Base-by-base conservation (phyloP, 2,888 invertebrate genomes). In the Drosophila paranaensis region DNA sequence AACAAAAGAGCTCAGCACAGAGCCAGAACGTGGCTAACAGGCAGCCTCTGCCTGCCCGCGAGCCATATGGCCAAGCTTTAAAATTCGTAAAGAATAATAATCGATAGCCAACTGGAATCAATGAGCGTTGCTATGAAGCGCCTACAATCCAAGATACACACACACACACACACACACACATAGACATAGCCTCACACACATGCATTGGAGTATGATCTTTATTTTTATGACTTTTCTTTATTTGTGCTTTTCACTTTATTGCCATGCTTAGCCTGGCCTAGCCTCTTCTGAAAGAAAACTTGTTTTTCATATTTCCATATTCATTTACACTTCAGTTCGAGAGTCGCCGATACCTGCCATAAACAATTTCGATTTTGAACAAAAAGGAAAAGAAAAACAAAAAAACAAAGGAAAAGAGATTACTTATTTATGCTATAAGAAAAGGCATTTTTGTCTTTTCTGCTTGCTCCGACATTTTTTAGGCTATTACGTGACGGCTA, bases 221-320 rank as follows among this genome's bases (percentile, higher is more conserved):
- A 79, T 72, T 88, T 78, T 71, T 71, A 69, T 73, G 68, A 72
- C 45, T 76, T 68, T 83, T 70, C 62, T 86, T 66, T 67, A 78
- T 71, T 72, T 79, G 62, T 58, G 82, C 79, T 75, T 85, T 88
- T 88, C 73, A 78, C 60, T 78, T 81, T 81, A 72, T 71, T 64
- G 39, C 69, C 60, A 51, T 27, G 48, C 30, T 56, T 33, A 27
- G 45, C 56, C 51, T 33, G 53, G 45, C 56, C 43, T 50, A 33
- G 48, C 48, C 48, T 50, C 30, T 6, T 11, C 48, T 50, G 16
- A 66, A 72, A 58, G 73, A 69, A 89, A 85, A 85, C 85, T 69
- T 71, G 85, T 89, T 85, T 82, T 85, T 74, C 88, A 81, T 82
- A 84, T 84, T 81, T 81, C 74, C 84, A 85, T 89, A 79, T 69